phyloP scores from a whole-genome alignment of 2,113 vertebrate genomes.

The Theristicus caerulescens region DNA sequence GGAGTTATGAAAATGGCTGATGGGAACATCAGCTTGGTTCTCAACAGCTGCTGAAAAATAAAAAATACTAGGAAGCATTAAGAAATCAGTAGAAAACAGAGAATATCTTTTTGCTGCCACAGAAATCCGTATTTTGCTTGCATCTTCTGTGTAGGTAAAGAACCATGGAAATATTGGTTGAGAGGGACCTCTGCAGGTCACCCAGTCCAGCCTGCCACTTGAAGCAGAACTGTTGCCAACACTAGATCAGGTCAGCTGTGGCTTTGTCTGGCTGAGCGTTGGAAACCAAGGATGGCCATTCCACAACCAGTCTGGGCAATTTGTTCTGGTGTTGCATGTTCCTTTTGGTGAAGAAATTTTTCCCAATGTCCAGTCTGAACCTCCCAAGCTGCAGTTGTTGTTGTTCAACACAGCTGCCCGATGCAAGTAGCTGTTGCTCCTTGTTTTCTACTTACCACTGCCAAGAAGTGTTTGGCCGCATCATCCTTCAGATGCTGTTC shows the following conservation, averaged over 20 bases:
- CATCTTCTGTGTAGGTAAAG: not conserved
- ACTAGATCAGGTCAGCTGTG: not conserved
- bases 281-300: not conserved
- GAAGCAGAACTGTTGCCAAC: not conserved
- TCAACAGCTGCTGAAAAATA: not conserved
- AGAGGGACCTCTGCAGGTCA: conserved; percentile 67
- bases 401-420: not conserved
- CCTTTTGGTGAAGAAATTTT: not conserved
- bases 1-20: not conserved
- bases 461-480: not conserved
- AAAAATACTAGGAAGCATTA: not conserved
- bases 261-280: not conserved
- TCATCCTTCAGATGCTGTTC: not conserved
- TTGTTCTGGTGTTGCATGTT: not conserved
- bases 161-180: conserved; percentile 27
- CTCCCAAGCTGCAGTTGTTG: not conserved
- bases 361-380: not conserved
- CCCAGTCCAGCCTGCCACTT: not conserved
- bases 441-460: not conserved
- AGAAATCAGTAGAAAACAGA: not conserved
- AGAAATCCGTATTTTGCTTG: not conserved
- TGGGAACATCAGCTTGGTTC: not conserved
- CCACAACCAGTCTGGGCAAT: not conserved
- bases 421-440: not conserved
- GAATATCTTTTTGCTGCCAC: not conserved